These are phyloP conservation scores for Oreochromis tanganicae DNA, from an alignment of 2,113 vertebrate genomes.

Conservation along the genomic window DNA sequence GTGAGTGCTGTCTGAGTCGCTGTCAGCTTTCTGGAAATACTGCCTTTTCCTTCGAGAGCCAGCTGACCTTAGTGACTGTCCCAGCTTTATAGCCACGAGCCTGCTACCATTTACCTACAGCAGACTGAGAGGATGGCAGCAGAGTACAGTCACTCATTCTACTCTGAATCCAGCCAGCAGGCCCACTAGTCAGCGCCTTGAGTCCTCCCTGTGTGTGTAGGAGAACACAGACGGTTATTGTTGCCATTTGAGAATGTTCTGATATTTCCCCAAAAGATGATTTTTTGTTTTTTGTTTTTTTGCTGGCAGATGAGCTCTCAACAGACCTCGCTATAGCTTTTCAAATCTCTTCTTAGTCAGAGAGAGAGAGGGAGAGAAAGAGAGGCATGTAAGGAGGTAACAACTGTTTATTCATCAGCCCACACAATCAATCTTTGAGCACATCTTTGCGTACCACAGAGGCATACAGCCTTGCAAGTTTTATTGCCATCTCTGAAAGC, in stretches of 20 bases:
- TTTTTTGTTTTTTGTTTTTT: not conserved
- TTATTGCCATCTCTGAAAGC: constrained; percentile 40
- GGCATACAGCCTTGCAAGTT: constrained; percentile 25
- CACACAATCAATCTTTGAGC: constrained; percentile 48
- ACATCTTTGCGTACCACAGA: constrained; percentile 28
- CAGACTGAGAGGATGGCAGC: constrained; percentile 41
- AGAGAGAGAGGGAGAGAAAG: not conserved
- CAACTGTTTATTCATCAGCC: constrained; percentile 52
- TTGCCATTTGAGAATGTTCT: constrained; percentile 31
- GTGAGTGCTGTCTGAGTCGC: not conserved
- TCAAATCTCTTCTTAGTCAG: constrained; percentile 17
- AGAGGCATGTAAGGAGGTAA: constrained; percentile 40
- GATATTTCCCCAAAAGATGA: constrained; percentile 37
- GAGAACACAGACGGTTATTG: constrained; percentile 46
- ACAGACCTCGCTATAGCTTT: constrained; percentile 17
- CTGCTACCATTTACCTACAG: constrained; percentile 13
- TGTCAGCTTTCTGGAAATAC: constrained; percentile 4
- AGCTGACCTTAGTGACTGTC: constrained; percentile 45
- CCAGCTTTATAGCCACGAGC: constrained; percentile 35
- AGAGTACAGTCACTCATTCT: constrained; percentile 7
- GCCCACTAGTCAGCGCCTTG: constrained; percentile 16
- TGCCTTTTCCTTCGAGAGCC: constrained; percentile 24
- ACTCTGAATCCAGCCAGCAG: constrained; percentile 10
- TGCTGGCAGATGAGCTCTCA: not conserved
- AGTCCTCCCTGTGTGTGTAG: constrained; percentile 33